Percentiles rank a stretch among this genome's conserved stretches.
These are phyloP conservation scores for Drosophila mulleri DNA, from an alignment of 2,888 invertebrate genomes.

Conservation along the genomic window DNA sequence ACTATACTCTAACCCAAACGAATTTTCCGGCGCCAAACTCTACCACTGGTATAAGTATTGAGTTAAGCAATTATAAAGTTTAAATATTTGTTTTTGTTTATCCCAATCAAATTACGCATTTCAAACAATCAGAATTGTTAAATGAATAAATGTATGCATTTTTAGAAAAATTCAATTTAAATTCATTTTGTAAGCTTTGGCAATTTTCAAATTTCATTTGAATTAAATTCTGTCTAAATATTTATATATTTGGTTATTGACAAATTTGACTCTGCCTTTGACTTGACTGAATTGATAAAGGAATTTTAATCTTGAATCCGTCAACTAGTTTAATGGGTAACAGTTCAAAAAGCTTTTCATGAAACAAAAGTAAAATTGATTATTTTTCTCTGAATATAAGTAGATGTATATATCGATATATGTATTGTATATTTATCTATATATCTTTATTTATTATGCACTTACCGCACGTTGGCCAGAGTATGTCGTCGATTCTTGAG, in stretches of 20 bases:
- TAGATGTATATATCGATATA: no score
- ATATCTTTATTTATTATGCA: no score
- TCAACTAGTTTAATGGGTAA: no score
- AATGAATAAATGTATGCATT: neutral
- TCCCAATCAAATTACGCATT: neutral
- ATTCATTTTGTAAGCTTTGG: no score
- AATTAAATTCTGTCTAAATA: no score
- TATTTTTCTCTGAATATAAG: no score
- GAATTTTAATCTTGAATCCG: no score
- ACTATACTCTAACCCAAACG: neutral
- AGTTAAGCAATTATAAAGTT: constrained; percentile 2
- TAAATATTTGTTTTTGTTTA: neutral
- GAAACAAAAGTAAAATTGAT: no score
- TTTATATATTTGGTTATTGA: no score
- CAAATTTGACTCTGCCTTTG: neutral
- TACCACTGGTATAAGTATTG: neutral
- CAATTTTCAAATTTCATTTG: no score
- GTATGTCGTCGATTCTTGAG: constrained; percentile 95
- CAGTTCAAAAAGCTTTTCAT: no score
- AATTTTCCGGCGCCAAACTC: neutral
- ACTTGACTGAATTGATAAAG: neutral
- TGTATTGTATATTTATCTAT: no score
- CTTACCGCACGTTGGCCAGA: constrained; percentile 96
- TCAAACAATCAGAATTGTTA: neutral
- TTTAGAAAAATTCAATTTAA: neutral